Conservation (phyloP, 2,888 invertebrate genomes). For the Mystacides longicornis region DNA sequence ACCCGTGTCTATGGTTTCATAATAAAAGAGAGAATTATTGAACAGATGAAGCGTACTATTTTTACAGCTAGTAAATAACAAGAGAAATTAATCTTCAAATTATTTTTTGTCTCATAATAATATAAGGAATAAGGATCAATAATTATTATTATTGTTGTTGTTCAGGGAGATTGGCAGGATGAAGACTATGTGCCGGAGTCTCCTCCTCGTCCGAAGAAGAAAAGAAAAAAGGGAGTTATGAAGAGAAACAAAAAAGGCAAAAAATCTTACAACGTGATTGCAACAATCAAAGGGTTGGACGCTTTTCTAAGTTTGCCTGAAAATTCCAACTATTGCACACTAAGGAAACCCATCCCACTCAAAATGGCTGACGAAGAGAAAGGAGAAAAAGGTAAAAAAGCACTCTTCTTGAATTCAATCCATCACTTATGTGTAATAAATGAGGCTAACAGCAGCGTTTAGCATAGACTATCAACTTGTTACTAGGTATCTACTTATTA, state of each 20-base stretch:
- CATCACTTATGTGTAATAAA: too few relatives aligned
- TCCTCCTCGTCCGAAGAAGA: not conserved
- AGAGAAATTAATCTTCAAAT: too few relatives aligned
- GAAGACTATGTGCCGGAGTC: constrained; percentile 6
- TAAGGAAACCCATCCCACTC: not conserved
- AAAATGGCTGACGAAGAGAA: not conserved
- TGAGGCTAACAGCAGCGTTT: too few relatives aligned
- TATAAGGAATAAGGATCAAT: constrained; percentile 28
- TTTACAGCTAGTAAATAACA: too few relatives aligned
- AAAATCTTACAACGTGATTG: not conserved
- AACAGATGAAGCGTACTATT: too few relatives aligned
- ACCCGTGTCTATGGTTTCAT: too few relatives aligned
- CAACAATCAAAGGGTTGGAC: not conserved
- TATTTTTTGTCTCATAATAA: too few relatives aligned
- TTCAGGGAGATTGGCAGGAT: constrained; percentile 10
- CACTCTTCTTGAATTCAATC: too few relatives aligned
- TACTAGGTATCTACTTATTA: too few relatives aligned
- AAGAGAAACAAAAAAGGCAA: not conserved
- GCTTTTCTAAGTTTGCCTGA: not conserved
- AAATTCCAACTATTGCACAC: not conserved
- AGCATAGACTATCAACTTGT: too few relatives aligned
- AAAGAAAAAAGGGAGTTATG: not conserved
- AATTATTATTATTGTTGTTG: not conserved
- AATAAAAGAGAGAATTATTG: too few relatives aligned
- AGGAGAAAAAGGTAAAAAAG: not conserved